Conservation (phyloP, 2,797 vertebrate genomes). For the Carcharodon carcharias region DNA sequence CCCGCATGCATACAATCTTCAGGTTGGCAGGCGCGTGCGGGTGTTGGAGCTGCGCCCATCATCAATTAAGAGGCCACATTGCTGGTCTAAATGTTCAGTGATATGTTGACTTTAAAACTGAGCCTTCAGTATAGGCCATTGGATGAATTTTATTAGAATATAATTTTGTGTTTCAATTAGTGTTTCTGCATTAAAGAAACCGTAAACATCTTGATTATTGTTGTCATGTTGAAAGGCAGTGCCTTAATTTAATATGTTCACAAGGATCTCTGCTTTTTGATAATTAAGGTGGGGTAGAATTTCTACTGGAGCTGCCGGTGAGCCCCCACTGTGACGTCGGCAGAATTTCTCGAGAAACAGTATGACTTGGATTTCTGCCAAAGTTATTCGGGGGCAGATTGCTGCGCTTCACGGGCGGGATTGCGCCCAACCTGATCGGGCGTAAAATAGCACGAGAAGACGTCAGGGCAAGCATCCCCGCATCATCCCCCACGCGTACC, state of each 20-base stretch:
- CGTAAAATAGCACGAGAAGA: too few relatives aligned
- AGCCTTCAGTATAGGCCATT: neutral
- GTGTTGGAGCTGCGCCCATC: too few relatives aligned
- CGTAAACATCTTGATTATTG: neutral
- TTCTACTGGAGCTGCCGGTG: neutral
- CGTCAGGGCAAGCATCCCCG: too few relatives aligned
- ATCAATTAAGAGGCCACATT: too few relatives aligned
- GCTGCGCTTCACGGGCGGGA: too few relatives aligned
- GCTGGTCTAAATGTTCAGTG: neutral
- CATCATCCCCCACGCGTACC: too few relatives aligned
- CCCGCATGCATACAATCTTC: too few relatives aligned
- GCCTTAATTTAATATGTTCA: neutral
- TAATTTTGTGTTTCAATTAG: neutral
- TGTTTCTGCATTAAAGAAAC: neutral
- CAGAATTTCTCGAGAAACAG: neutral
- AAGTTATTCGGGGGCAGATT: neutral
- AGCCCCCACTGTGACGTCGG: neutral
- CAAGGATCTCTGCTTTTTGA: neutral
- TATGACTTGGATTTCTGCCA: neutral
- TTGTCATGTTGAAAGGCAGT: constrained; percentile 1
- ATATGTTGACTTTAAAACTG: neutral
- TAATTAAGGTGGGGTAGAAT: neutral
- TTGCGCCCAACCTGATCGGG: too few relatives aligned
- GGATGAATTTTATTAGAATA: neutral
- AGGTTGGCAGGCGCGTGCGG: too few relatives aligned